Evolutionary conservation across 2,797 vertebrate species (phyloP).

Genomic region (Halcyon smyrnensis): DNA sequence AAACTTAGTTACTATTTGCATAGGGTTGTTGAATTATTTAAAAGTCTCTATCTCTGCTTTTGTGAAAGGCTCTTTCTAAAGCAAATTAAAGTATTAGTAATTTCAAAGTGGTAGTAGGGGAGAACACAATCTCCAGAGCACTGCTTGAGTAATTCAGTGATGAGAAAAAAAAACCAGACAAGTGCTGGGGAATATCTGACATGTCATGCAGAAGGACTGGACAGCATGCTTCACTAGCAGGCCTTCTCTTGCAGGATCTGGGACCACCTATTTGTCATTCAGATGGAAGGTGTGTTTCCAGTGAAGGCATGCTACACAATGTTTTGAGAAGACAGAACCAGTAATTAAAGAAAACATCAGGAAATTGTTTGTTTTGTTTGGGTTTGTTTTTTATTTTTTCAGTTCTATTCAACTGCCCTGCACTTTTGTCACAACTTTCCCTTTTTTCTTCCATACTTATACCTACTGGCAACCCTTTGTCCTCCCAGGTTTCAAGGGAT

Average conservation of each 20-base stretch:
- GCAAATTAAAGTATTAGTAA: slow-evolving; percentile 4
- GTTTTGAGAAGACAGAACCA: not conserved
- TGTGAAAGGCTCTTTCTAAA: not conserved
- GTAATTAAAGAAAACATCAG: not conserved
- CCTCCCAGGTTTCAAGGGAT: not conserved
- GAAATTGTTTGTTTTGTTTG: not conserved
- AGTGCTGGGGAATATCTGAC: not conserved
- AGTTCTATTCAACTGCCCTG: not conserved
- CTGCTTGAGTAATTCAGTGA: not conserved
- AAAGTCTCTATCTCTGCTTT: not conserved
- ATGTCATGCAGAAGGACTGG: rapidly evolving
- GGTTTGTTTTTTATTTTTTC: not conserved
- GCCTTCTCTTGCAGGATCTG: not conserved
- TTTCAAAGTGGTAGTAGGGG: not conserved
- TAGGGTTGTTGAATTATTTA: slow-evolving; percentile 25
- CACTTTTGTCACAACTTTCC: not conserved
- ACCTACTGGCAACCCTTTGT: not conserved
- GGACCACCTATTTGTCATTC: not conserved
- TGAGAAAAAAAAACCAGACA: not conserved
- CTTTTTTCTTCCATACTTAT: not conserved
- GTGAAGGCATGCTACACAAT: not conserved
- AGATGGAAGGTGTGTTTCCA: not conserved
- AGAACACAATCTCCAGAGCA: not conserved
- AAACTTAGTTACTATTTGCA: slow-evolving; percentile 48
- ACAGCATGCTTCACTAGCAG: not conserved